These are phyloP conservation scores for Tachuris rubrigastra DNA, from an alignment of 2,113 vertebrate genomes.

Conservation along the genomic window DNA sequence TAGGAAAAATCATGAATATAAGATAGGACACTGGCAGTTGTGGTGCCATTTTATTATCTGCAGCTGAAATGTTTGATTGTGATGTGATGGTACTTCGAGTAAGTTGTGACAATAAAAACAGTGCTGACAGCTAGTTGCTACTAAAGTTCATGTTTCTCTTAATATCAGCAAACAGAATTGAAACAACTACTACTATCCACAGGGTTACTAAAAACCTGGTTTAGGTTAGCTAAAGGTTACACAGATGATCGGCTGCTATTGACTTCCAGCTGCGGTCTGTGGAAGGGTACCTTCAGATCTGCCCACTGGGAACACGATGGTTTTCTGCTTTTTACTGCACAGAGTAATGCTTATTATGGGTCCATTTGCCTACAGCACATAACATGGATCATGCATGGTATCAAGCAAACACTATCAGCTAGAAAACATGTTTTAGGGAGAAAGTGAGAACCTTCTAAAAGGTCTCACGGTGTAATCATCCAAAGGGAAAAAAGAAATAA, in stretches of 20 bases:
- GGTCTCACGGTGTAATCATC: fast-evolving
- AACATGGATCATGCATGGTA: no score
- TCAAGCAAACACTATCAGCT: not conserved
- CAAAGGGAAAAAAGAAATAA: not conserved
- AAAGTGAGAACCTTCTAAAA: not conserved
- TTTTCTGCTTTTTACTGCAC: not conserved
- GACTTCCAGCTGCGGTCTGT: not conserved
- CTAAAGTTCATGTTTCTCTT: not conserved
- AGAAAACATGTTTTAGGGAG: not conserved
- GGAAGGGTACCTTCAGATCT: not conserved
- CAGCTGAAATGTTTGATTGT: not conserved
- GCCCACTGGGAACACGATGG: not conserved
- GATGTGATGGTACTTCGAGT: not conserved
- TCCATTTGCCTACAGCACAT: not conserved
- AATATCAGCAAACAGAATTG: not conserved
- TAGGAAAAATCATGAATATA: not conserved
- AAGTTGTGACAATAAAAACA: not conserved
- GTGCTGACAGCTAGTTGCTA: not conserved
- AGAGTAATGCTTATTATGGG: not conserved
- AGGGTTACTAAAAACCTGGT: no score
- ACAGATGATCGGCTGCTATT: not conserved
- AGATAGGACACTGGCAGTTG: not conserved
- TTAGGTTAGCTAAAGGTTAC: not conserved
- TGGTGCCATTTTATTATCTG: not conserved
- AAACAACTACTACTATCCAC: not conserved